phyloP scores from a whole-genome alignment of 2,888 invertebrate species.

The Falcaria lacertinaria region DNA sequence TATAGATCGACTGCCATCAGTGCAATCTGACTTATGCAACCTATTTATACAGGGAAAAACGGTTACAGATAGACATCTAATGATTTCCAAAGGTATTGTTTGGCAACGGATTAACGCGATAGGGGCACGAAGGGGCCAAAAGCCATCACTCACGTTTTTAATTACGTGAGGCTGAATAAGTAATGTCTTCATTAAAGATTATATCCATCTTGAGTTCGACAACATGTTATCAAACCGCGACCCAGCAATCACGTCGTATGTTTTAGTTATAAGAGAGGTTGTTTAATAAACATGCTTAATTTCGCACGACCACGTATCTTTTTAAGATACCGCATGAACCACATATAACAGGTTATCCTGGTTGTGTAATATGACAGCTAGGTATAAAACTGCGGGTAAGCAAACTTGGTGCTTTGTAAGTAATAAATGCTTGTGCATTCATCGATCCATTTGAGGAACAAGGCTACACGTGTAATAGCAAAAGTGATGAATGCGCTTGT shows the following conservation, averaged over 20 bases:
- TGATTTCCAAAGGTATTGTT: no score
- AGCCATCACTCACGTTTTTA: background rate
- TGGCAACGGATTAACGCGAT: no score
- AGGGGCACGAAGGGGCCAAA: no score
- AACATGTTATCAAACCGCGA: background rate
- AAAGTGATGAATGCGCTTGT: constrained; percentile 38
- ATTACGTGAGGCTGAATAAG: background rate
- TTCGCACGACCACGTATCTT: background rate
- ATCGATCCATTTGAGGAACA: constrained; percentile 41
- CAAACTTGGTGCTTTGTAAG: constrained; percentile 3
- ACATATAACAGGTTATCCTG: constrained; percentile 21
- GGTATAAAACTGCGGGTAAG: background rate
- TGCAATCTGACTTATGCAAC: no score
- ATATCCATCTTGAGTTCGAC: background rate
- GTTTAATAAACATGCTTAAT: background rate
- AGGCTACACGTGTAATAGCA: constrained; percentile 63
- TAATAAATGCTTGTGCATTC: constrained; percentile 19
- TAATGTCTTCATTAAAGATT: no score
- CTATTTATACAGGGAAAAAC: no score
- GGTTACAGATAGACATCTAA: no score
- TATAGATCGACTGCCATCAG: no score
- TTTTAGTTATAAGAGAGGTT: background rate
- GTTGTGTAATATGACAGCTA: constrained; percentile 25
- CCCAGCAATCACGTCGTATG: background rate
- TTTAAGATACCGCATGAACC: constrained; percentile 3